Base-by-base conservation (phyloP, 64 coral and sea anemone genomes). In the Astreopora myriophthalma region DNA sequence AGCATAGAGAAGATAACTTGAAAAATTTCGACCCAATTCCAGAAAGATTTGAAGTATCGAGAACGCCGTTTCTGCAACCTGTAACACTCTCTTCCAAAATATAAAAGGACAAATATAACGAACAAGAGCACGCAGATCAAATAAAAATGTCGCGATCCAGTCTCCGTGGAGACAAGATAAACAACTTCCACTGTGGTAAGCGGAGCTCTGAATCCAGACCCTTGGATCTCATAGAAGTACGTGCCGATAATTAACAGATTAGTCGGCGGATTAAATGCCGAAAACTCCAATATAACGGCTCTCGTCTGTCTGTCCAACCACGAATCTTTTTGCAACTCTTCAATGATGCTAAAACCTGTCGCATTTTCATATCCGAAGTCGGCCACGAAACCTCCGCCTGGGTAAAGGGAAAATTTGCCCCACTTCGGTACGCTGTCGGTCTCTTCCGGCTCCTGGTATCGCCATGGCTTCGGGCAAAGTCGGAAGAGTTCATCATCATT, bases 401-500 rank as follows among this genome's bases (percentile, higher is more conserved):
- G 74, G 31, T 93, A 93, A 34, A 48, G 63, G 13, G 92, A 39
- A 8, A 79, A 88, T 33, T 70, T 36, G n/a, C 92, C 92, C 92
- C 74, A 93, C 34, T 88, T 72, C 6, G 92, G 65, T 10, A 68
- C 70, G 13, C 85, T 88, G 5, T 70, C 35, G 13, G 35, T 67
- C 19, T 48, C 51, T 38, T 34, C 76, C 22, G 85, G 20, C 42
- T 69, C 39, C 36, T 88, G 72, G 46, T 88, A 93, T 88, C 92
- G 34, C 91, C 91, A 93, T 7, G 91, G 91, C 30, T 93, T 93
- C 51, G 91, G 91, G 6, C 91, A 93, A 86, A 79, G 58, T 87
- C 85, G 55, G 72, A 92, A 75, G n/a, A 92, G 57, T 46, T 92
- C 64, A 20, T 77, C 40, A 1, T 35, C 36, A 49, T 75, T 76